phyloP scores from a whole-genome alignment of 2,888 invertebrate genomes.

The Sicus ferrugineus region DNA sequence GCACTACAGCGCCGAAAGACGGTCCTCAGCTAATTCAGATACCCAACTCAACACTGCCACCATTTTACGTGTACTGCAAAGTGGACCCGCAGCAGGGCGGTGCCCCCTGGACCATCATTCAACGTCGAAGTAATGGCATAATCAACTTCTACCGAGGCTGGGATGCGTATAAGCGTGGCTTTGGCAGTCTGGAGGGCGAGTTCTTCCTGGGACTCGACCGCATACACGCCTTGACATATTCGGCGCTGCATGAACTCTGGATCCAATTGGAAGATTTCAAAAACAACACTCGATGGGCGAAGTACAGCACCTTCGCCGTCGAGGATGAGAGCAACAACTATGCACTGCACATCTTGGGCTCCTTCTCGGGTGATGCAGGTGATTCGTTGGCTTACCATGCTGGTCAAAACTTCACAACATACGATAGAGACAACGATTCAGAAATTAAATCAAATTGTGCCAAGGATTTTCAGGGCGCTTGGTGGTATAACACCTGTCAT shows the following conservation, averaged over 20 bases:
- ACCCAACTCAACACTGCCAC: too few species aligned
- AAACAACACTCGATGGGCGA: background rate
- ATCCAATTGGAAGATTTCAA: background rate
- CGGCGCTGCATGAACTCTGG: background rate
- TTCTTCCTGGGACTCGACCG: background rate
- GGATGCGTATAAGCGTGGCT: background rate
- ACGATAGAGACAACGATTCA: background rate
- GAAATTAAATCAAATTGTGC: background rate
- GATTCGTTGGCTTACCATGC: background rate
- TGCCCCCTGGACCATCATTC: background rate
- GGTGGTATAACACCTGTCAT: conserved; percentile 3
- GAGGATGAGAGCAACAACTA: background rate
- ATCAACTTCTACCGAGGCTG: background rate
- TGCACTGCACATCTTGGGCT: background rate
- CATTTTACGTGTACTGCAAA: conserved; percentile 6
- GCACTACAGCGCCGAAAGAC: too few species aligned
- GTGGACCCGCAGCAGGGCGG: background rate
- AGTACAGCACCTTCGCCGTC: background rate
- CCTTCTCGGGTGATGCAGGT: background rate
- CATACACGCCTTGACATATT: background rate
- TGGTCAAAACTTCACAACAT: background rate
- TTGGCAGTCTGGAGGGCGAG: background rate
- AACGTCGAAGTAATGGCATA: background rate
- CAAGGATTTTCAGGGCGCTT: background rate
- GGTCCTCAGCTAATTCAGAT: too few species aligned